Conservation (phyloP, 2,797 vertebrate genomes). For the Coranthus polyacanthus region DNA sequence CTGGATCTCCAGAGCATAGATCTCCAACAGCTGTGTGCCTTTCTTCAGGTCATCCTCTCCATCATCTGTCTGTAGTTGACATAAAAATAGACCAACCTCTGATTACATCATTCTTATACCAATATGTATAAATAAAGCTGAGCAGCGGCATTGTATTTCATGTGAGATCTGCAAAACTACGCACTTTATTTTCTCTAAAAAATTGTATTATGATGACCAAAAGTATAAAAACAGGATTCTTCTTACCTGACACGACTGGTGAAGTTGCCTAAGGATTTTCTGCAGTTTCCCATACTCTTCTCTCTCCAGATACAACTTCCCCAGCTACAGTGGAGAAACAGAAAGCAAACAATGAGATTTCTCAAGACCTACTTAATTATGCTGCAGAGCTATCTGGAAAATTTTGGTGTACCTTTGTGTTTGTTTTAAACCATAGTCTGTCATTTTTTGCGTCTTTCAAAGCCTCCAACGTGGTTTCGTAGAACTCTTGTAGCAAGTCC, state of each 20-base stretch:
- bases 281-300: constrained; percentile 98
- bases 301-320: constrained; percentile 97
- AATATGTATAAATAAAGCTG: background rate
- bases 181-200: background rate
- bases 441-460: constrained; percentile 99
- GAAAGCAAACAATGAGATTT: background rate
- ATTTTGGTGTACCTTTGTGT: constrained; percentile 92
- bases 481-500: constrained; percentile 99
- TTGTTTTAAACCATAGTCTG: constrained; percentile 98
- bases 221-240: background rate
- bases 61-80: constrained; percentile 93
- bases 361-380: background rate
- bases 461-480: constrained; percentile 98
- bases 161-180: background rate
- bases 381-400: background rate
- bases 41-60: constrained; percentile 99
- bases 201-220: background rate
- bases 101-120: background rate
- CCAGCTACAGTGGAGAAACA: constrained; percentile 86
- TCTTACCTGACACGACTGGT: constrained; percentile 98
- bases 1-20: constrained; percentile 99
- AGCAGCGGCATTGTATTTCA: background rate
- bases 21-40: constrained; percentile 98
- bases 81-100: background rate
- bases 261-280: constrained; percentile 97